phyloP scores from a whole-genome alignment of 2,888 invertebrate genomes.

The Gari tellinella region DNA sequence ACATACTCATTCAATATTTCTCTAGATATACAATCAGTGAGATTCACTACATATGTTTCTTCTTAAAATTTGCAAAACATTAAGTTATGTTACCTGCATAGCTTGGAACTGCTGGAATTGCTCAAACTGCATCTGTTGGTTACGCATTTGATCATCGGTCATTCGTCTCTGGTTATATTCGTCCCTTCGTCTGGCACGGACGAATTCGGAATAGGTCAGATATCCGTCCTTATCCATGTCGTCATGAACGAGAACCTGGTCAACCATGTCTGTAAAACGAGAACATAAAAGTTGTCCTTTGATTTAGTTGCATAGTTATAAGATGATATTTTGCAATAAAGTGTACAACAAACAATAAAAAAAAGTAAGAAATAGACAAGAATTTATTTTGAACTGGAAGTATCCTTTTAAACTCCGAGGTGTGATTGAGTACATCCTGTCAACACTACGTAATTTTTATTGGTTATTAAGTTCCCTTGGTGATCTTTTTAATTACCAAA shows the following conservation, averaged over 20 bases:
- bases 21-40: not conserved
- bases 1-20: no score
- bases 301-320: not conserved
- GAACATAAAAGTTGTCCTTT: no score
- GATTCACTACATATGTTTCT: not conserved
- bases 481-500: no score
- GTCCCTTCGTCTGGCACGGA: conserved; percentile 79
- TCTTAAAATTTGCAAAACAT: not conserved
- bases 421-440: not conserved
- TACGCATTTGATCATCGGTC: conserved; percentile 60
- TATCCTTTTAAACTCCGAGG: no score
- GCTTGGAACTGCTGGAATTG: conserved; percentile 67
- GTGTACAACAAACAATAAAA: not conserved
- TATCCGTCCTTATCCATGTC: conserved; percentile 94
- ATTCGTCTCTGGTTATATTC: conserved; percentile 67
- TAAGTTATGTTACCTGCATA: conserved; percentile 39
- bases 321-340: not conserved
- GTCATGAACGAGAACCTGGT: conserved; percentile 92
- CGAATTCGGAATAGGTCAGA: conserved; percentile 93
- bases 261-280: conserved; percentile 90
- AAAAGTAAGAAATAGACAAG: not conserved
- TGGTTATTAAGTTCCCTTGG: no score
- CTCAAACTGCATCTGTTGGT: conserved; percentile 46
- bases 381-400: no score
- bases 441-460: no score